Conservation (phyloP, 2,797 vertebrate species). For the Pangasius krempfi region DNA sequence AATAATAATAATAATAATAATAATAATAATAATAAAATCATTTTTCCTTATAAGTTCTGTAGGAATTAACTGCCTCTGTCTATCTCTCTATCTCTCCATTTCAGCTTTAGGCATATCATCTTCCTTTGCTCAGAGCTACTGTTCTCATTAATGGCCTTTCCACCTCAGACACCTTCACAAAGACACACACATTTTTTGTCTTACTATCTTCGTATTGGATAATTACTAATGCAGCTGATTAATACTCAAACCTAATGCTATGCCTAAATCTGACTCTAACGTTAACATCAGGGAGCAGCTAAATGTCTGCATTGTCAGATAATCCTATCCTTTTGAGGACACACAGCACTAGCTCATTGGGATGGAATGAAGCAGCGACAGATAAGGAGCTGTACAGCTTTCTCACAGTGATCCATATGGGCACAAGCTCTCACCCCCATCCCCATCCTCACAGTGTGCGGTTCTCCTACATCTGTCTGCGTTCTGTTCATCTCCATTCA, state of each 20-base stretch:
- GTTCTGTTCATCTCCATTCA: conserved; percentile 28
- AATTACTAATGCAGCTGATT: not conserved
- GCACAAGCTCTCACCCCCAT: not conserved
- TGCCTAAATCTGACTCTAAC: not conserved
- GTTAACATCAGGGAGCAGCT: not conserved
- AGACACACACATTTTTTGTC: not conserved
- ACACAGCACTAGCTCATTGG: not conserved
- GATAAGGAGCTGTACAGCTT: not conserved
- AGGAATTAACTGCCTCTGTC: not conserved
- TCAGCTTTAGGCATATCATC: not conserved
- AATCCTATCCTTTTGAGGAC: not conserved
- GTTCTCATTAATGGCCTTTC: not conserved
- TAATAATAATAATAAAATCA: not conserved
- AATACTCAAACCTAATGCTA: not conserved
- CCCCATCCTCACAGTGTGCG: conserved; percentile 10
- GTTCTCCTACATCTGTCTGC: conserved; percentile 8
- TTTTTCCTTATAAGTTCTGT: not conserved
- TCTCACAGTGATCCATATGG: conserved; percentile 15
- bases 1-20: too few relatives aligned
- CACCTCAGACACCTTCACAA: not conserved
- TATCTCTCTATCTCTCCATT: not conserved
- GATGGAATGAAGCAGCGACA: not conserved
- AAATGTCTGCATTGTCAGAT: not conserved
- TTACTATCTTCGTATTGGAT: not conserved
- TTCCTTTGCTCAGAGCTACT: not conserved